Evolutionary conservation across 1,140 invertebrate genomes (phyloP).

Genomic region (Zaprionus ornatus): DNA sequence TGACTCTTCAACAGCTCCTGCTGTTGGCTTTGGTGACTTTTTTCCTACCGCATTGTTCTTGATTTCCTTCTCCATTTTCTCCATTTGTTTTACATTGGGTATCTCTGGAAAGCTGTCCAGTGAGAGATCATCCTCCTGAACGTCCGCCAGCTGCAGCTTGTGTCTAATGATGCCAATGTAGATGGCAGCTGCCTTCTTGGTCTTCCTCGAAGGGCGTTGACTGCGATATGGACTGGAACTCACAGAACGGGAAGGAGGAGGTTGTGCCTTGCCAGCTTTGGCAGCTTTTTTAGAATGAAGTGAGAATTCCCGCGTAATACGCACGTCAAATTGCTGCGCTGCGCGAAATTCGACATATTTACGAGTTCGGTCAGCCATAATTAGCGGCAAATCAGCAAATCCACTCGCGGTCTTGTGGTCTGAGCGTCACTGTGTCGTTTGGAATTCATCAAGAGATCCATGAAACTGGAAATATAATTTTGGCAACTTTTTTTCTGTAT

Average conservation of each 20-base stretch:
- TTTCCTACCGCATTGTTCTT: constrained; percentile 84
- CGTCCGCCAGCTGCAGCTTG: constrained; percentile 86
- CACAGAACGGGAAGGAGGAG: constrained; percentile 10
- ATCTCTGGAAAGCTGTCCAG: constrained; percentile 88
- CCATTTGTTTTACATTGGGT: constrained; percentile 86
- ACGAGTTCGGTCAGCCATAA: no score
- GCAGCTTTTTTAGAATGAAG: no score
- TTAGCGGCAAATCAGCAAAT: no score
- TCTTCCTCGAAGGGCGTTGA: constrained; percentile 87
- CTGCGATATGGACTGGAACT: constrained; percentile 55
- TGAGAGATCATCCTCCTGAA: constrained; percentile 87
- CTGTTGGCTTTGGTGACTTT: constrained; percentile 45
- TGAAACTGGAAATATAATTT: no score
- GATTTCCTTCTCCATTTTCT: constrained; percentile 87
- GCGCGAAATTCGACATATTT: no score
- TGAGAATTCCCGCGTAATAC: no score
- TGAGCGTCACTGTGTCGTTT: no score
- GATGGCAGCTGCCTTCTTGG: constrained; percentile 90
- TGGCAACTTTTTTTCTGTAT: no score
- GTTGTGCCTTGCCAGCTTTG: constrained; percentile 36
- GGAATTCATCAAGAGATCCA: no score
- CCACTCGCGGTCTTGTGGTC: no score
- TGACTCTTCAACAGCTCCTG: constrained; percentile 8
- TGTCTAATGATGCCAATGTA: constrained; percentile 90
- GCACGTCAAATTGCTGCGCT: no score